These are phyloP conservation scores for Nemotelus nigrinus DNA, from an alignment of 2,888 invertebrate genomes.

Conservation along the genomic window DNA sequence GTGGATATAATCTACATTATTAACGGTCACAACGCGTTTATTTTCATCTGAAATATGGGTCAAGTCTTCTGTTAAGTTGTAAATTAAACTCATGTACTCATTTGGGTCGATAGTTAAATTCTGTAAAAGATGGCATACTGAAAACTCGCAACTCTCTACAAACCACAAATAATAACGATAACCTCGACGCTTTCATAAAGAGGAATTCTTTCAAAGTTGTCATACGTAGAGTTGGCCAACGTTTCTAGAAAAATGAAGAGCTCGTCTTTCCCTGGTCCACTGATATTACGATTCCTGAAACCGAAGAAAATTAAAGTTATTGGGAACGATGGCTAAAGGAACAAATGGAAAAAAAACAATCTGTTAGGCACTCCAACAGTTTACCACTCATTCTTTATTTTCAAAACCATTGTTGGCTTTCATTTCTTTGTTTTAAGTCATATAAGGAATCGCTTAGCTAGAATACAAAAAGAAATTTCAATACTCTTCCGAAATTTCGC, in stretches of 20 bases:
- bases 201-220: slow-evolving; percentile 61
- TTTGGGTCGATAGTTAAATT: slow-evolving; percentile 56
- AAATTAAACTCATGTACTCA: slow-evolving; percentile 62
- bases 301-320: background rate
- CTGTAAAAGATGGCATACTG: slow-evolving; percentile 49
- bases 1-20: slow-evolving; percentile 53
- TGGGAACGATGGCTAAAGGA: too few relatives aligned
- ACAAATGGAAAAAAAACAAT: too few relatives aligned
- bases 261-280: slow-evolving; percentile 44
- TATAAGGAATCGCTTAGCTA: too few relatives aligned
- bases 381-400: too few relatives aligned
- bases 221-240: slow-evolving; percentile 62
- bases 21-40: slow-evolving; percentile 54
- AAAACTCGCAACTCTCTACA: background rate
- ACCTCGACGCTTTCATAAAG: slow-evolving; percentile 55
- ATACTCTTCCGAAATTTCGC: too few relatives aligned
- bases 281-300: slow-evolving; percentile 48
- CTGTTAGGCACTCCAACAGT: too few relatives aligned
- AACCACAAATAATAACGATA: background rate
- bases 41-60: slow-evolving; percentile 45
- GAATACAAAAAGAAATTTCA: too few relatives aligned
- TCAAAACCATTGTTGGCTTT: too few relatives aligned
- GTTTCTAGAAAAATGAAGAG: slow-evolving; percentile 60
- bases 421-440: too few relatives aligned
- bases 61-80: slow-evolving; percentile 59